Conservation (phyloP, 2,888 invertebrate species). For the Dioctria rufipes region DNA sequence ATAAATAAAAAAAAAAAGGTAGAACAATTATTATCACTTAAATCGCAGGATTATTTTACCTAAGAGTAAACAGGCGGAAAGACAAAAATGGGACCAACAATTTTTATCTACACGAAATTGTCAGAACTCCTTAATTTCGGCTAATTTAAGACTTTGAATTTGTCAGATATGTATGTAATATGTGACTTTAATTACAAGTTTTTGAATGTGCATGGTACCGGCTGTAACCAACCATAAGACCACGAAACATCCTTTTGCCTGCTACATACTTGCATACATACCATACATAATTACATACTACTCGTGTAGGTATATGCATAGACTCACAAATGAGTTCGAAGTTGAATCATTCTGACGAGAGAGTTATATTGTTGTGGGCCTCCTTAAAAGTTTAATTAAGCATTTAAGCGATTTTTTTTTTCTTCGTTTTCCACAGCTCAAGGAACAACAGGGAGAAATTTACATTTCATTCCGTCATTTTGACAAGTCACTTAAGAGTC, state of each 20-base stretch:
- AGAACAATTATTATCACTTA: too few species aligned
- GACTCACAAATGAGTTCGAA: too few species aligned
- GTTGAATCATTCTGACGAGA: too few species aligned
- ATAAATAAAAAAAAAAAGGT: too few species aligned
- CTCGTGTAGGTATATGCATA: too few species aligned
- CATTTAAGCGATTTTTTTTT: conserved; percentile 45
- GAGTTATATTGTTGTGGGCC: neutral
- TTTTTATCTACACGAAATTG: too few species aligned
- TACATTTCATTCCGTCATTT: conserved; percentile 36
- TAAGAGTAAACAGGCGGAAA: too few species aligned
- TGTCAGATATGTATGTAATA: neutral
- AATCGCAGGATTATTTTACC: too few species aligned
- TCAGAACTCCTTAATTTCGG: too few species aligned
- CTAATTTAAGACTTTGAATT: too few species aligned
- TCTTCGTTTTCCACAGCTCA: neutral
- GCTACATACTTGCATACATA: neutral
- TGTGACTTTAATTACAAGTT: conserved; percentile 40
- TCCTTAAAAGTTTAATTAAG: conserved; percentile 49
- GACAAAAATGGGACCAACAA: too few species aligned
- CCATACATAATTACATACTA: too few species aligned
- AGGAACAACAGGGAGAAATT: conserved; percentile 25
- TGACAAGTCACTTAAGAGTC: conserved; percentile 41
- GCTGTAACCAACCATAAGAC: conserved; percentile 23
- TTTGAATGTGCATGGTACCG: conserved; percentile 37
- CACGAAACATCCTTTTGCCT: neutral